These are phyloP conservation scores for Petrocephalus microphthalmus DNA, from an alignment of 2,113 vertebrate species.

Conservation along the genomic window DNA sequence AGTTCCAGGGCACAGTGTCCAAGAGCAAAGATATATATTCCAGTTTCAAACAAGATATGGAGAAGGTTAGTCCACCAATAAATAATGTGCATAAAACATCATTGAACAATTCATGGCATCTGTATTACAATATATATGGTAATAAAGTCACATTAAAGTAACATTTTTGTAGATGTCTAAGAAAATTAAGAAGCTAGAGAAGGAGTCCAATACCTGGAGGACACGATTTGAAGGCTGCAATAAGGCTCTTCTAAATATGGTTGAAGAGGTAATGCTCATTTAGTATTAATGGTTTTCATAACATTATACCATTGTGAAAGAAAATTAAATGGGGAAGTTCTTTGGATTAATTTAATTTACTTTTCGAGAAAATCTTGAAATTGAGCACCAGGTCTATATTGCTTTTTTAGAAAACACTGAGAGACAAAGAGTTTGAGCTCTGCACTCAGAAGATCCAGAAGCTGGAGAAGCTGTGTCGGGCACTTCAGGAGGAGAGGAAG, in stretches of 20 bases:
- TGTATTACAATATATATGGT: conserved; percentile 7
- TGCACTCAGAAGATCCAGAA: conserved; percentile 82
- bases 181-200: conserved; percentile 95
- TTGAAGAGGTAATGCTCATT: conserved; percentile 72
- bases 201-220: conserved; percentile 91
- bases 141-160: not conserved
- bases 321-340: not conserved
- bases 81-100: not conserved
- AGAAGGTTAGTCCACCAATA: conserved; percentile 69
- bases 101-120: not conserved
- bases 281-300: not conserved
- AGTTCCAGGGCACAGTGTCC: conserved; percentile 87
- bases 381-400: not conserved
- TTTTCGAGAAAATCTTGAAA: not conserved
- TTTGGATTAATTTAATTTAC: not conserved
- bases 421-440: conserved; percentile 87
- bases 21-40: conserved; percentile 92
- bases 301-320: not conserved
- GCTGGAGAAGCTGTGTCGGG: conserved; percentile 89
- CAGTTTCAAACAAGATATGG: conserved; percentile 95
- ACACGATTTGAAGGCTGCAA: conserved; percentile 90
- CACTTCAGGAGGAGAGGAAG: conserved; percentile 88
- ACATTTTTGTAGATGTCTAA: conserved; percentile 80
- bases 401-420: conserved; percentile 54
- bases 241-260: conserved; percentile 88